phyloP scores from a whole-genome alignment of 2,888 invertebrate species.

The Drosophila birchii region DNA sequence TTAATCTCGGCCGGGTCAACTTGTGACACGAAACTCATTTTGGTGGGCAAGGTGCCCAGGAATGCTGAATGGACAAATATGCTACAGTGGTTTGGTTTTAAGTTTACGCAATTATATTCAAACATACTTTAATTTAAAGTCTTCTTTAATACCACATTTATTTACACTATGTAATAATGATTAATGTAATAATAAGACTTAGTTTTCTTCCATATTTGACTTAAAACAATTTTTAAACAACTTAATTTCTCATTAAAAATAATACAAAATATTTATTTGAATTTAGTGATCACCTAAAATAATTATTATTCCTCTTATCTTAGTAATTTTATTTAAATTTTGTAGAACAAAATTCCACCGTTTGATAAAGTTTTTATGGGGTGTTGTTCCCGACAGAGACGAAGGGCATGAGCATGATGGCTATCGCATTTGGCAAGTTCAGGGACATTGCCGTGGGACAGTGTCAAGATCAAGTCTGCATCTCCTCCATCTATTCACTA shows the following conservation, averaged over 20 bases:
- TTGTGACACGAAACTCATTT: slow-evolving; percentile 80
- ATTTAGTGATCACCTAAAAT: no score
- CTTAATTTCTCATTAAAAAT: neutral
- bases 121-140: neutral
- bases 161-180: no score
- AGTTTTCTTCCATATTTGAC: no score
- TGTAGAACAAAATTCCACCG: neutral
- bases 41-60: slow-evolving; percentile 43
- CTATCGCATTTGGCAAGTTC: slow-evolving; percentile 57
- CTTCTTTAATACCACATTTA: neutral
- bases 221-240: no score
- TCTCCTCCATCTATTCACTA: slow-evolving; percentile 12
- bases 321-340: neutral
- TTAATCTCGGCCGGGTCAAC: slow-evolving; percentile 78
- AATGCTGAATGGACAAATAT: slow-evolving; percentile 37
- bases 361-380: slow-evolving; percentile 1
- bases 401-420: slow-evolving; percentile 11
- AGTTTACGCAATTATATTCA: neutral
- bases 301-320: neutral
- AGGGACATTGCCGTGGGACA: slow-evolving; percentile 55
- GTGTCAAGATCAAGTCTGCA: slow-evolving; percentile 71
- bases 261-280: no score
- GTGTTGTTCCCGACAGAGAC: neutral
- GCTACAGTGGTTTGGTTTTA: neutral
- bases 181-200: no score